These are phyloP conservation scores for Stercorarius parasiticus DNA, from an alignment of 2,113 vertebrate species.

Conservation along the genomic window DNA sequence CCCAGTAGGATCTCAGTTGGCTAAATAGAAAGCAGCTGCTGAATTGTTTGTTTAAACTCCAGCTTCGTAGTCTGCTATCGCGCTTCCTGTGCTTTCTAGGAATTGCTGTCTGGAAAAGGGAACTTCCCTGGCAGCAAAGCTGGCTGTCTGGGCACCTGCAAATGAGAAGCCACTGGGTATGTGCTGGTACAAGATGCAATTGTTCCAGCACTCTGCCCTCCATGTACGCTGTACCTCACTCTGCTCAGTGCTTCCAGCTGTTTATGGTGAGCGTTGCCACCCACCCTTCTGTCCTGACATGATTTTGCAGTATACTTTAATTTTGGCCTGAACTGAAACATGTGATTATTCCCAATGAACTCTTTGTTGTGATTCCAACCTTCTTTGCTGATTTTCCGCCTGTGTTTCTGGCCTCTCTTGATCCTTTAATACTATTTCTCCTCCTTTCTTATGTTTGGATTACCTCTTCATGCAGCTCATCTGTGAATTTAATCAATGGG, in stretches of 20 bases:
- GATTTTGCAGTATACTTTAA: not conserved
- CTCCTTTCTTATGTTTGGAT: not conserved
- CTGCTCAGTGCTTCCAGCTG: not conserved
- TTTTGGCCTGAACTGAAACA: not conserved
- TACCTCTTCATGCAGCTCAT: not conserved
- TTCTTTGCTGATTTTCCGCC: not conserved
- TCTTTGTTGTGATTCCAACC: not conserved
- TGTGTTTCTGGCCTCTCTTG: not conserved
- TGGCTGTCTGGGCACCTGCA: not conserved
- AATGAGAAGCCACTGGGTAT: not conserved
- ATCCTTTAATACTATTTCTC: not conserved
- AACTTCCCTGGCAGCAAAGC: not conserved
- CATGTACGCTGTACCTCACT: rapidly evolving
- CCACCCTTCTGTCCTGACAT: not conserved
- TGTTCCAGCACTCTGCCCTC: not conserved
- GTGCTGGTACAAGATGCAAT: not conserved
- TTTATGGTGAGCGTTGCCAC: rapidly evolving
- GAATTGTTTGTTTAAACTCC: not conserved
- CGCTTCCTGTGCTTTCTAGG: not conserved
- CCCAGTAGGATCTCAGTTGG: not conserved
- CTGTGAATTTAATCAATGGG: not conserved
- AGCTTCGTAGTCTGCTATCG: not conserved
- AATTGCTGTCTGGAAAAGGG: not conserved
- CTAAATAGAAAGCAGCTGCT: not conserved
- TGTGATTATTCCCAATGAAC: not conserved